phyloP scores from a whole-genome alignment of 35 echinoderm and acorn worm genomes.

The Ophioderma brevispina region DNA sequence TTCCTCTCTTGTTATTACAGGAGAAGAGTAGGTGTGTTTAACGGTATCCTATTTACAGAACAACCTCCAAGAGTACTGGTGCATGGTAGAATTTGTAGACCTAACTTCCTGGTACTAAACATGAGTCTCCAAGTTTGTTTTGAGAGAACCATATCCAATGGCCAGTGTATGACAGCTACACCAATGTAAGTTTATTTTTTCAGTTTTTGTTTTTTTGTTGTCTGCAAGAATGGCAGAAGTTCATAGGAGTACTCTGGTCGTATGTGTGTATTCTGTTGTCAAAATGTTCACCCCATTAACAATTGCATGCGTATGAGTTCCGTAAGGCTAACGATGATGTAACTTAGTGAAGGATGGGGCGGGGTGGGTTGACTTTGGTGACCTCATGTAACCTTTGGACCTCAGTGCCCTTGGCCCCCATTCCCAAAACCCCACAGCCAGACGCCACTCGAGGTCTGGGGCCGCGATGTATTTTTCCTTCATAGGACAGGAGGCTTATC shows the following conservation, averaged over 20 bases:
- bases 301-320: not conserved
- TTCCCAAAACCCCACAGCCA: too few relatives aligned
- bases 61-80: slow-evolving; percentile 95
- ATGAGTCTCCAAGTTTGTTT: slow-evolving; percentile 96
- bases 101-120: slow-evolving; percentile 90
- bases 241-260: too few relatives aligned
- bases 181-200: slow-evolving; percentile 55
- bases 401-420: not conserved
- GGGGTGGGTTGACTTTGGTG: not conserved
- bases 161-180: slow-evolving; percentile 90
- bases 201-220: too few relatives aligned
- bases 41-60: slow-evolving; percentile 94
- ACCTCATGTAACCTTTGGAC: not conserved
- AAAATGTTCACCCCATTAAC: not conserved
- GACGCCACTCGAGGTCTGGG: too few relatives aligned
- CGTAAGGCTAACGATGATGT: too few relatives aligned
- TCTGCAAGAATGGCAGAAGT: too few relatives aligned
- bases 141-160: slow-evolving; percentile 90
- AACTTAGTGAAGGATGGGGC: too few relatives aligned
- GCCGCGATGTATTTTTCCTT: too few relatives aligned
- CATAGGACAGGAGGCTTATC: too few relatives aligned
- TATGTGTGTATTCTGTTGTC: not conserved
- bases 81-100: slow-evolving; percentile 99
- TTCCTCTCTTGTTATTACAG: slow-evolving; percentile 21
- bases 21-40: slow-evolving; percentile 77